A percentile compares a stretch with the other conserved stretches of the same genome.
Evolutionary conservation across 2,797 vertebrate species (phyloP).

Genomic region (Mycteria americana): DNA sequence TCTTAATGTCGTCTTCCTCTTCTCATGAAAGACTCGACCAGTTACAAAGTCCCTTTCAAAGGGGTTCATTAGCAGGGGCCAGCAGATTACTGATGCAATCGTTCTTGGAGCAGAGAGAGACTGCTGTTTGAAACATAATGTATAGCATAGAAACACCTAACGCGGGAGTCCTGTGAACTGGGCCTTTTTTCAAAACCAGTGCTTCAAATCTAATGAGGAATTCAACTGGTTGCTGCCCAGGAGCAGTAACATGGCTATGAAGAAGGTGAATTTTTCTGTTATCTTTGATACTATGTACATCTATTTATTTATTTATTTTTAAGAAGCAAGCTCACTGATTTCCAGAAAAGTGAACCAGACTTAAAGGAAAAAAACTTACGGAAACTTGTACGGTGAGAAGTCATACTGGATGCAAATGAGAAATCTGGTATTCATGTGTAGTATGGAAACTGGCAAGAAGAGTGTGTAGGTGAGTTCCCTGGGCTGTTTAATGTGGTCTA

Average conservation of each 20-base stretch:
- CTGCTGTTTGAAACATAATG: background rate
- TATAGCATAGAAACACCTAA: rapidly evolving
- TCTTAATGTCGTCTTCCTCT: background rate
- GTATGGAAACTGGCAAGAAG: background rate
- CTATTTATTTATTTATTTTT: too few species aligned
- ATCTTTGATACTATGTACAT: rapidly evolving
- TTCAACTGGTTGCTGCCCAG: rapidly evolving
- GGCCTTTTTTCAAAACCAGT: background rate
- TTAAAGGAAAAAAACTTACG: rapidly evolving
- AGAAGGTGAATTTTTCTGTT: background rate
- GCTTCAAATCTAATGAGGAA: background rate
- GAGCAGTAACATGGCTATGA: background rate
- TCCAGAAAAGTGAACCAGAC: background rate
- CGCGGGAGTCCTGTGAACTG: background rate
- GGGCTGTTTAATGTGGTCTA: background rate
- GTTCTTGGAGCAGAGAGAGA: background rate
- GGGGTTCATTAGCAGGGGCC: background rate
- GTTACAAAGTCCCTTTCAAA: background rate
- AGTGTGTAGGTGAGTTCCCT: rapidly evolving
- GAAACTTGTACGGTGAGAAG: background rate
- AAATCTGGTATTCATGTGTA: background rate
- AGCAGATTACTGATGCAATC: background rate
- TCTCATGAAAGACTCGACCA: background rate
- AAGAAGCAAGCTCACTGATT: background rate
- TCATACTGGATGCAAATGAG: rapidly evolving